Evolutionary conservation across 2,113 vertebrate species (phyloP), one percentile per base, ranked within the genome.

Genomic region (Delphinapterus leucas): DNA sequence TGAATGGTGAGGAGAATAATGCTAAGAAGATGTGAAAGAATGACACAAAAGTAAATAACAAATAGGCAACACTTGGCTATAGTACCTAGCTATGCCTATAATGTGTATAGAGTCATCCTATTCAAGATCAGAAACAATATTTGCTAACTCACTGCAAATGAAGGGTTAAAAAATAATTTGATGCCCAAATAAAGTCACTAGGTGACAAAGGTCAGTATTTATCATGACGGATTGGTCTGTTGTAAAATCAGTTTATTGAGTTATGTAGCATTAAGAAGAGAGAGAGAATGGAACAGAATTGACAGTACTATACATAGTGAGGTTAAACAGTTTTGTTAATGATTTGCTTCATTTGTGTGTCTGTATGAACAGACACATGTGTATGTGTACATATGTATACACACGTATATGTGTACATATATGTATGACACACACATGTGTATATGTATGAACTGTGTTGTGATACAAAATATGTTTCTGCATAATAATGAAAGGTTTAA

Each of bases 31-130:
- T 4, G 14, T 33, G 33, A 41, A 44, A 55, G 41, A 49, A 41
- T 9, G 13, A 21, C 47, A 74, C 58, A 17, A 8, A 49, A 21
- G 12, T 36, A 33, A 33, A 25, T 33, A 23, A 49, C 7, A 63
- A n/a, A 6, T 0, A 28, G 15, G 21, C 12, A 47, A 13, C 38
- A 25, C 21, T 6, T 36, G 60, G 3, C 20, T 26, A 18, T 0
- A 33, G 33, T 13, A 36, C 26, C 28, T 26, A 6, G 17, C 17
- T 76, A 4, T 83, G 74, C 20, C 20, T 33, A 10, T 12, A 33
- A 26, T 55, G 31, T 63, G 14, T 13, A 36, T 0, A 47, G 41
- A 63, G 47, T 13, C 2, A 33, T 79, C 88, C 18, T 41, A 55
- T 26, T 25, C 89, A 73, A 14, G 25, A 31, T 44, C 28, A 80